These are phyloP conservation scores for Microctonus brassicae DNA, from an alignment of 2,888 invertebrate genomes.

Conservation along the genomic window DNA sequence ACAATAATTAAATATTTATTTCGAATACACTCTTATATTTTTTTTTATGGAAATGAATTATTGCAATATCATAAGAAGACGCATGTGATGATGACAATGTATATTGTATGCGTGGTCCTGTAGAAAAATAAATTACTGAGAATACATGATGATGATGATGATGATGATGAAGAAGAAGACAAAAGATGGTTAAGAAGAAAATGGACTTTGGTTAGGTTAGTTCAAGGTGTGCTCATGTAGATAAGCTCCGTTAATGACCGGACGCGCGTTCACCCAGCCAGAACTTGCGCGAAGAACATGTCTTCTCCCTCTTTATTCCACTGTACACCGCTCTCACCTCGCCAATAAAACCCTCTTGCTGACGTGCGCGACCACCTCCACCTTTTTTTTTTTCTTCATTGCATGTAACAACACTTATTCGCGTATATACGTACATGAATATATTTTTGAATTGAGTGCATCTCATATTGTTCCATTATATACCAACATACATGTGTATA, in stretches of 20 bases:
- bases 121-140: not conserved
- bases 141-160: not conserved
- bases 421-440: not conserved
- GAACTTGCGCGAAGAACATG: slow-evolving; percentile 68
- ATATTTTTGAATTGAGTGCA: not conserved
- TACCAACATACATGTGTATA: not conserved
- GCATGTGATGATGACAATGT: too few species aligned
- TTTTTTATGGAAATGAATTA: too few species aligned
- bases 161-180: not conserved
- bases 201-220: slow-evolving; percentile 63
- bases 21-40: too few species aligned
- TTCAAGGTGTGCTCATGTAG: slow-evolving; percentile 70
- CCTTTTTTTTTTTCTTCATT: slow-evolving; percentile 31
- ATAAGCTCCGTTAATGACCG: slow-evolving; percentile 71
- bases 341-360: not conserved
- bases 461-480: not conserved
- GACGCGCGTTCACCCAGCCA: slow-evolving; percentile 70
- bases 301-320: slow-evolving; percentile 43
- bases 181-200: slow-evolving; percentile 36
- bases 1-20: too few species aligned
- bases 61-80: too few species aligned
- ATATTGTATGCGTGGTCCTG: too few species aligned
- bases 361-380: slow-evolving; percentile 47
- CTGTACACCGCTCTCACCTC: slow-evolving; percentile 23
- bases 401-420: not conserved